Conservation (phyloP, 2,797 vertebrate genomes). For the Pteropus rufus region DNA sequence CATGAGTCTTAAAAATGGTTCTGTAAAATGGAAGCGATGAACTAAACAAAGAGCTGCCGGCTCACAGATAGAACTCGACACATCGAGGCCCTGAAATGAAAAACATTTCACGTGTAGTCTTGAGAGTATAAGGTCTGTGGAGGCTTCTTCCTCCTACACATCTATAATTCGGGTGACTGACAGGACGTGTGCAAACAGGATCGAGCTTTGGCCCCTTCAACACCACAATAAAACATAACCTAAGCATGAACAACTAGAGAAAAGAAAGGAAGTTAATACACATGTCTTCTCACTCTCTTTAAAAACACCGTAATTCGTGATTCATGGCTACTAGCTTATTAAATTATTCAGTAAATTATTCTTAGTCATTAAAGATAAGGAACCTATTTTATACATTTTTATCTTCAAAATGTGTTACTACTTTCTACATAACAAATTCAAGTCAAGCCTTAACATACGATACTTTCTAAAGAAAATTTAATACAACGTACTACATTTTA, state of each 20-base stretch:
- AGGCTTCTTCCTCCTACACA: not conserved
- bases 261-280: not conserved
- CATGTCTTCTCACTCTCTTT: not conserved
- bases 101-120: not conserved
- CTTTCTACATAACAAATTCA: not conserved
- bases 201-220: not conserved
- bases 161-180: not conserved
- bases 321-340: not conserved
- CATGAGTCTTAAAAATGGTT: not conserved
- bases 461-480: not conserved
- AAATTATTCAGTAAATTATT: not conserved
- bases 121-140: not conserved
- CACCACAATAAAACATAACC: not conserved
- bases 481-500: not conserved
- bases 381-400: not conserved
- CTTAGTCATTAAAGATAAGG: not conserved
- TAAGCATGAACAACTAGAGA: not conserved
- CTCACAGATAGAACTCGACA: not conserved
- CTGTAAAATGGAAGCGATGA: not conserved
- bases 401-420: not conserved
- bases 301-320: not conserved
- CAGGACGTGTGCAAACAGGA: not conserved
- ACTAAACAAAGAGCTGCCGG: not conserved
- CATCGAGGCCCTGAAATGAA: not conserved
- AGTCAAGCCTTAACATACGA: not conserved